Conservation (phyloP, 2,888 invertebrate species). For the Drosophila conformis region DNA sequence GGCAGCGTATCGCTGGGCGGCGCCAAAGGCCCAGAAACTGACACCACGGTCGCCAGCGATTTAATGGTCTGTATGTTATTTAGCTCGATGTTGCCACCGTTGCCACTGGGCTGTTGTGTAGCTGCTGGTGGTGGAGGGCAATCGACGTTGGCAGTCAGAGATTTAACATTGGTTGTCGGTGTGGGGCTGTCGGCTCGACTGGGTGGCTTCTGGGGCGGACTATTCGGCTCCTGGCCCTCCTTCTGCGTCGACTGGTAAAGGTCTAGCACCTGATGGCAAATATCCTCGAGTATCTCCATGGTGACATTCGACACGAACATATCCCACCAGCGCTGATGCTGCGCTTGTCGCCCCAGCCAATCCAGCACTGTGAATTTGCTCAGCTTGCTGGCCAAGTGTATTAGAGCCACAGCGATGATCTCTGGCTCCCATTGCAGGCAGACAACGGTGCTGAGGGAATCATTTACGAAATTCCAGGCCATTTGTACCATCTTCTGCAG, state of each 20-base stretch:
- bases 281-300: conserved; percentile 97
- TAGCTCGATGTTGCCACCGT: conserved; percentile 55
- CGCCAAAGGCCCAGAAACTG: conserved; percentile 41
- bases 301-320: conserved; percentile 98
- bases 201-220: conserved; percentile 88
- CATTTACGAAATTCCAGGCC: conserved; percentile 99
- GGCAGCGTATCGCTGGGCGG: conserved; percentile 48
- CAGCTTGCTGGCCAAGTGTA: conserved; percentile 98
- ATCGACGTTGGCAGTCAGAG: conserved; percentile 19
- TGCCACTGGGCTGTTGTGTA: conserved; percentile 41
- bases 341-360: conserved; percentile 92
- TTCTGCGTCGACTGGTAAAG: conserved; percentile 91
- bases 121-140: conserved; percentile 19
- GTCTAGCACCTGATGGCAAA: conserved; percentile 97
- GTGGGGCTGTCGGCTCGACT: conserved; percentile 87
- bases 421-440: conserved; percentile 99
- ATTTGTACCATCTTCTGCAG: conserved; percentile 98
- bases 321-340: conserved; percentile 98
- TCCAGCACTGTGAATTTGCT: conserved; percentile 97
- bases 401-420: conserved; percentile 97
- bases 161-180: conserved; percentile 52
- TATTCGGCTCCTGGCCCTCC: conserved; percentile 86
- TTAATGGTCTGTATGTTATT: conserved; percentile 82
- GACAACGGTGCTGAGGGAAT: conserved; percentile 97
- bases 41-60: conserved; percentile 74